phyloP scores from a whole-genome alignment of 2,888 invertebrate species.

The Agonum fuliginosum region DNA sequence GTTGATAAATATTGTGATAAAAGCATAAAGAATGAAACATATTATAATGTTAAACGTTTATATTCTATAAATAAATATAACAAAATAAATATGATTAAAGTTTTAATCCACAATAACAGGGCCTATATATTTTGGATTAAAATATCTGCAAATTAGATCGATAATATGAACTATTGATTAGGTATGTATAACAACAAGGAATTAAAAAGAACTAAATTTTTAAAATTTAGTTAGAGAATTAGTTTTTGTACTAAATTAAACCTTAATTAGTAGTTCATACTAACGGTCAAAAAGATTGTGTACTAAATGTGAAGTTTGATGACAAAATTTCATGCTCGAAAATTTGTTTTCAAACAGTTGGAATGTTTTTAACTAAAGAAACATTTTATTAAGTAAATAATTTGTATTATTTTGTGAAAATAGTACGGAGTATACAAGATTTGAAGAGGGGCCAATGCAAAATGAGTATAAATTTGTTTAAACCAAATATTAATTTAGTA shows the following conservation, averaged over 20 bases:
- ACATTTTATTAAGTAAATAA: neutral
- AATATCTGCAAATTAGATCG: neutral
- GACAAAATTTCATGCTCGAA: neutral
- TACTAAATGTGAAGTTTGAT: neutral
- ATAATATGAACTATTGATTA: neutral
- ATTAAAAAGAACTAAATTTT: too few species aligned
- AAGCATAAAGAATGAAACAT: neutral
- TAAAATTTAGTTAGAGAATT: too few species aligned
- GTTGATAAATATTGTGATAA: neutral
- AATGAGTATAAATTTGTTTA: slow-evolving; percentile 19
- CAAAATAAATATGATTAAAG: slow-evolving; percentile 5
- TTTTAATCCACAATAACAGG: slow-evolving; percentile 44
- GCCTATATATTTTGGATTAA: slow-evolving; percentile 49
- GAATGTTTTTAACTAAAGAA: too few species aligned
- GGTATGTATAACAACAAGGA: neutral
- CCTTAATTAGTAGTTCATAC: neutral
- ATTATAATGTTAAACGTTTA: neutral
- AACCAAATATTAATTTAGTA: slow-evolving; percentile 11
- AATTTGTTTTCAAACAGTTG: neutral
- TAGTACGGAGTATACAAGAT: slow-evolving; percentile 41
- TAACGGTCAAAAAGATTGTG: neutral
- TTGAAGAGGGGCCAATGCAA: slow-evolving; percentile 47
- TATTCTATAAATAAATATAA: neutral
- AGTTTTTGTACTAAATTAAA: too few species aligned
- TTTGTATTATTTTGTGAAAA: slow-evolving; percentile 36